Percentiles rank a stretch among this genome's conserved stretches.
These are phyloP conservation scores for Wasmannia auropunctata DNA, from an alignment of 1,140 invertebrate species.

Conservation along the genomic window DNA sequence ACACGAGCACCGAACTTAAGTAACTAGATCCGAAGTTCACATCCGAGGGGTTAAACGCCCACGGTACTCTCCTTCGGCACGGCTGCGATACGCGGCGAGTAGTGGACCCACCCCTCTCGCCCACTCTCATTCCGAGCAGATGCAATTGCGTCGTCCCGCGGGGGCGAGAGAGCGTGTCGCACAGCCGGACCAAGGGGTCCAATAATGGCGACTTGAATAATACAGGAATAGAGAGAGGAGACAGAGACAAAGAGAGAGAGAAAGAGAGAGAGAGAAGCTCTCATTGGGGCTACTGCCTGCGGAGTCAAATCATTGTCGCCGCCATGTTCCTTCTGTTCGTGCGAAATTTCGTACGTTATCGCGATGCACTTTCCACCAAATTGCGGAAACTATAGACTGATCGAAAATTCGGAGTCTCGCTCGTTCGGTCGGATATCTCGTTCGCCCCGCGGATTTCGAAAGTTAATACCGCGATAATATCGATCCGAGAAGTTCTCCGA, in stretches of 20 bases:
- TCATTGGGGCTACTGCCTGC: constrained; percentile 25
- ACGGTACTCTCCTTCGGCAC: constrained; percentile 61
- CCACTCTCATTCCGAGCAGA: constrained; percentile 73
- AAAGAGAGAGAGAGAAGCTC: constrained; percentile 2
- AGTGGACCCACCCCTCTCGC: constrained; percentile 53
- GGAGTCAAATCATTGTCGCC: constrained; percentile 71
- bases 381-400: neutral
- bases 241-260: constrained; percentile 22
- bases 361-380: constrained; percentile 16
- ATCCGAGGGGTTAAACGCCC: constrained; percentile 71
- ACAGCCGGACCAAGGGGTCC: constrained; percentile 70
- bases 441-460: neutral
- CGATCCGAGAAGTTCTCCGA: neutral
- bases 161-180: constrained; percentile 72
- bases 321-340: constrained; percentile 73
- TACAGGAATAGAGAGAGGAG: constrained; percentile 70
- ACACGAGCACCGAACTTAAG: constrained; percentile 70
- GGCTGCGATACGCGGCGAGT: constrained; percentile 45
- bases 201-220: constrained; percentile 79
- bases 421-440: neutral
- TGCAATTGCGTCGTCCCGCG: constrained; percentile 80
- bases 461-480: neutral
- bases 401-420: neutral
- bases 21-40: constrained; percentile 72
- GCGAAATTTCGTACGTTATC: constrained; percentile 71